Evolutionary conservation across 2,888 invertebrate genomes (phyloP).

Genomic region (Harpalus rufipes): DNA sequence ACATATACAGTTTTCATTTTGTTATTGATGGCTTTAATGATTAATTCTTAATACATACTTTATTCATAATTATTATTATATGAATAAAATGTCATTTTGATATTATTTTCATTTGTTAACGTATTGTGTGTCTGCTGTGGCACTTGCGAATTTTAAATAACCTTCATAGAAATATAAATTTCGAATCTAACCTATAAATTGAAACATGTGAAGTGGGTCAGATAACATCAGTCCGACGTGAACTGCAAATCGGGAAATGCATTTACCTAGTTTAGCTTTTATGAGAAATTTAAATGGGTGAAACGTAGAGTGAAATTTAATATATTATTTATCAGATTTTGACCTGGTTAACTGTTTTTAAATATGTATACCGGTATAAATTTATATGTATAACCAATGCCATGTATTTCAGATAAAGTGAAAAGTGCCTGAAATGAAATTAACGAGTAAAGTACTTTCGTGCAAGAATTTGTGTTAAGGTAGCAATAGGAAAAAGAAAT

Average conservation of each 20-base stretch:
- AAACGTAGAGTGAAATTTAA: background rate
- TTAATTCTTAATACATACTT: too few relatives aligned
- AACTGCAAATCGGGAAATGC: background rate
- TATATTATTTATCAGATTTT: slow-evolving; percentile 7
- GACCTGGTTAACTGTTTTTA: background rate
- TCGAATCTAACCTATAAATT: background rate
- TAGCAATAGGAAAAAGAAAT: background rate
- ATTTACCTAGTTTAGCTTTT: background rate
- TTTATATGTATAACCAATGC: background rate
- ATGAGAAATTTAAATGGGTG: background rate
- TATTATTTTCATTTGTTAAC: background rate
- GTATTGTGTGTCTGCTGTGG: background rate
- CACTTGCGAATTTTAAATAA: background rate
- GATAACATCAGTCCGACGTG: background rate
- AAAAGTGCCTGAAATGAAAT: background rate
- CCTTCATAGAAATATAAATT: background rate
- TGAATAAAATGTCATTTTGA: background rate
- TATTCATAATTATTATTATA: too few relatives aligned
- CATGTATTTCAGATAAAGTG: background rate
- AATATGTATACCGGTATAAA: background rate
- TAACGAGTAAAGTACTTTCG: background rate
- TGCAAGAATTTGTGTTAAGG: background rate
- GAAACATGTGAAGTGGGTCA: background rate
- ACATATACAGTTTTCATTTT: too few relatives aligned
- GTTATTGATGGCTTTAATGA: too few relatives aligned